Evolutionary conservation across 2,113 vertebrate species (phyloP).

Genomic region (Nannobrachium achirus): DNA sequence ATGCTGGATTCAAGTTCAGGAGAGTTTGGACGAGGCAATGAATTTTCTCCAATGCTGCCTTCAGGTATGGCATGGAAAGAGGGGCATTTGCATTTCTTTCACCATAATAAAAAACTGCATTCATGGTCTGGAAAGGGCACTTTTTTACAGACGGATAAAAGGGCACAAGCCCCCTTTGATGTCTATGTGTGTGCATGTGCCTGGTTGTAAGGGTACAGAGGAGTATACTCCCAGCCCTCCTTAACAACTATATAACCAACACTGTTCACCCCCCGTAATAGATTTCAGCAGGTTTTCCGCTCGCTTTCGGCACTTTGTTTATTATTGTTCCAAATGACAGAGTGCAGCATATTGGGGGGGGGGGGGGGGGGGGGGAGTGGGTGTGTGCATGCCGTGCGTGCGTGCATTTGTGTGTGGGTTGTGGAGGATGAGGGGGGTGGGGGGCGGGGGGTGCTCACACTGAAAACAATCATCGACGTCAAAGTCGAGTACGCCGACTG

Average conservation of each 20-base stretch:
- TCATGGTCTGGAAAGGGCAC: too few species aligned
- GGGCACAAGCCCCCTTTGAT: too few species aligned
- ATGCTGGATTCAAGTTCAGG: too few species aligned
- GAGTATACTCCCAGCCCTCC: conserved; percentile 29
- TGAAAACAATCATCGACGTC: conserved; percentile 65
- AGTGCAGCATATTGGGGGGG: conserved; percentile 68
- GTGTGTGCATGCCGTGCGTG: neutral
- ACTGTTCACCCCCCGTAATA: conserved; percentile 74
- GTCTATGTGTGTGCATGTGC: too few species aligned
- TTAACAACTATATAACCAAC: conserved; percentile 51
- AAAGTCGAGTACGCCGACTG: conserved; percentile 58
- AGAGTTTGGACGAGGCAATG: too few species aligned
- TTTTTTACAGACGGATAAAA: too few species aligned
- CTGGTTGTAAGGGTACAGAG: too few species aligned
- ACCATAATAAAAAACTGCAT: too few species aligned
- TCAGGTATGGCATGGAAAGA: too few species aligned
- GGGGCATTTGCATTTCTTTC: too few species aligned
- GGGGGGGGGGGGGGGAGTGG: too few species aligned
- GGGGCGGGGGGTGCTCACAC: conserved; percentile 20
- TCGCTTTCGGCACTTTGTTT: conserved; percentile 70
- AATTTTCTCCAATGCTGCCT: too few species aligned
- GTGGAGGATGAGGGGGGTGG: conserved; percentile 2
- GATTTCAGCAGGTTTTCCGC: conserved; percentile 74
- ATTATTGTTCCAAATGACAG: conserved; percentile 81
- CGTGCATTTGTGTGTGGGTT: neutral